Evolutionary conservation across 2,888 invertebrate species (phyloP).

Genomic region (Eumerus sabulonum): DNA sequence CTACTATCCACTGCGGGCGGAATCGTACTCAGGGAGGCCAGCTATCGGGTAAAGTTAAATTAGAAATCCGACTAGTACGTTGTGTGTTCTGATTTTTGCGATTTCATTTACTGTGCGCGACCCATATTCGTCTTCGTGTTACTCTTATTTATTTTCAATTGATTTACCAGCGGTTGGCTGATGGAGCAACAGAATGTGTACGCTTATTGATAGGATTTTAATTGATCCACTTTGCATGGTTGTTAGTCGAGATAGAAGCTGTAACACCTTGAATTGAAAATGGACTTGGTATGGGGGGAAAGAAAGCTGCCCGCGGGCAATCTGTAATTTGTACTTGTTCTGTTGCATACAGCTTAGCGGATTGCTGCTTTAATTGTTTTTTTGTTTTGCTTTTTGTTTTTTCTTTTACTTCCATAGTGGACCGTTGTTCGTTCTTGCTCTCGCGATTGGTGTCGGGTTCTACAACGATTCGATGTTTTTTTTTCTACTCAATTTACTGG

Average conservation of each 20-base stretch:
- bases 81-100: slow-evolving; percentile 52
- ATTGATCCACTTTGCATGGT: slow-evolving; percentile 61
- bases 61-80: slow-evolving; percentile 37
- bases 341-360: neutral
- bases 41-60: slow-evolving; percentile 29
- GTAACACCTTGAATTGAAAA: neutral
- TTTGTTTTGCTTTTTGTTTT: neutral
- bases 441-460: no score
- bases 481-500: no score
- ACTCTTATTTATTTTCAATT: slow-evolving; percentile 46
- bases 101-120: slow-evolving; percentile 42
- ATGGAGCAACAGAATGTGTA: no score
- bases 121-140: slow-evolving; percentile 52
- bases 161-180: slow-evolving; percentile 10
- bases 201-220: slow-evolving; percentile 61
- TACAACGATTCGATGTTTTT: no score
- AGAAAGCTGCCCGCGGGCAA: neutral
- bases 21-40: no score
- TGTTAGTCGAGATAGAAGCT: slow-evolving; percentile 24
- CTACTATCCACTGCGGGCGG: no score
- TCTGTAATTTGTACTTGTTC: slow-evolving; percentile 7
- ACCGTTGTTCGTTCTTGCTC: no score
- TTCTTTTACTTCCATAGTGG: neutral
- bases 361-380: neutral
- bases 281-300: neutral